Evolutionary conservation across 2,888 invertebrate genomes (phyloP), one percentile per base, ranked within the genome.

Genomic region (Coremacera marginata): DNA sequence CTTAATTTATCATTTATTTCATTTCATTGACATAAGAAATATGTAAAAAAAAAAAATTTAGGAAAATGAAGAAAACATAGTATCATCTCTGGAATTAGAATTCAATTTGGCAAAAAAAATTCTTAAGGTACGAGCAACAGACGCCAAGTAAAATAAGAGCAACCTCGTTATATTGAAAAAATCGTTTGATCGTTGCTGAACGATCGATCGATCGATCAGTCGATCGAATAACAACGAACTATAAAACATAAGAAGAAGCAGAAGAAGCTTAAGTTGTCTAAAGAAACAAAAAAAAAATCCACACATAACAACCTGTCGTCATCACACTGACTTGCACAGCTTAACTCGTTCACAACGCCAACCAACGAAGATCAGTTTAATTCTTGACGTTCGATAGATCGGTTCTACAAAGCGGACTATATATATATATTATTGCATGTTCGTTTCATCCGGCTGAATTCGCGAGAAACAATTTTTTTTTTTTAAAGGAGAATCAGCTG

Each of bases 341-440:
- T 65, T 67, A 74, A 74, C 65, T 55, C 74, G 74, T 55, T 34
- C 65, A 65, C 52, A 34, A 11, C 16, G 73, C 9, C 37, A 57
- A 11, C 19, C 52, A 65, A 27, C 70, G 51, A 75, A 79, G 78
- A 82, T 89, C 87, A 89, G 89, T 89, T 89, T 87, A 85, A 87
- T 89, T 89, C 89, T 89, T 88, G 88, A 85, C 86, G 88, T 88
- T 86, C 89, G 85, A 86, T 88, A 88, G 89, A 87, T 89, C 89
- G 88, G 89, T 88, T 88, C 87, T 88, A 80, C n/a, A 76, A 70
- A 57, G 76, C 78, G 78, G 70, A 60, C 51, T 55, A 65, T 27
- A n/a, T n/a, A n/a, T n/a, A n/a, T n/a, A n/a, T n/a, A 57, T 9
- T 44, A 51, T 65, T 37, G 22, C 49, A 62, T 62, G 25, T 2